These are phyloP conservation scores for Syrrhaptes paradoxus DNA, from an alignment of 2,113 vertebrate species.

Conservation along the genomic window DNA sequence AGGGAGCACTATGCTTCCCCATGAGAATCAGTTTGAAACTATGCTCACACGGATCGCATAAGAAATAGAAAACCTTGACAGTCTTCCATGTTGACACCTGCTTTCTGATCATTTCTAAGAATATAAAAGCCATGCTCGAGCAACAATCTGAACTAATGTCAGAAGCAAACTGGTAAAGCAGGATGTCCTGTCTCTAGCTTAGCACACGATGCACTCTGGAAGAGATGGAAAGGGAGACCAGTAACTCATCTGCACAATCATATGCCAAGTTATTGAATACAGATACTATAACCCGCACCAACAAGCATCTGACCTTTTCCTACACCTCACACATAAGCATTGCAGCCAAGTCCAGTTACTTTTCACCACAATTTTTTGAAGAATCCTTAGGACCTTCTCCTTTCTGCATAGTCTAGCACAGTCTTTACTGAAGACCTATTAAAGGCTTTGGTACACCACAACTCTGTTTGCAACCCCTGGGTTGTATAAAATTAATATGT, in stretches of 20 bases:
- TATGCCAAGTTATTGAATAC: background rate
- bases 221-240: background rate
- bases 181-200: background rate
- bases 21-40: background rate
- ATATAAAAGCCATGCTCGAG: fast-evolving
- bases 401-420: background rate
- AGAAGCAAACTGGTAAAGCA: background rate
- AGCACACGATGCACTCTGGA: background rate
- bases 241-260: background rate
- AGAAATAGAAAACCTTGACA: background rate
- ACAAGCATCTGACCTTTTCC: background rate
- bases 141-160: background rate
- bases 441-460: background rate
- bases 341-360: background rate
- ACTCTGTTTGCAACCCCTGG: background rate
- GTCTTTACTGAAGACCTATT: background rate
- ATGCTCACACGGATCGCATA: background rate
- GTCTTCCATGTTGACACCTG: background rate
- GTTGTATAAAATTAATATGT: background rate
- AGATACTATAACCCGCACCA: fast-evolving
- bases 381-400: background rate
- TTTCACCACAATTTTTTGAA: background rate
- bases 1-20: background rate
- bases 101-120: background rate
- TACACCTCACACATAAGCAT: background rate